Evolutionary conservation across 1,140 invertebrate species (phyloP), one percentile per base, ranked within the genome.

Genomic region (Drosophila bifasciata): DNA sequence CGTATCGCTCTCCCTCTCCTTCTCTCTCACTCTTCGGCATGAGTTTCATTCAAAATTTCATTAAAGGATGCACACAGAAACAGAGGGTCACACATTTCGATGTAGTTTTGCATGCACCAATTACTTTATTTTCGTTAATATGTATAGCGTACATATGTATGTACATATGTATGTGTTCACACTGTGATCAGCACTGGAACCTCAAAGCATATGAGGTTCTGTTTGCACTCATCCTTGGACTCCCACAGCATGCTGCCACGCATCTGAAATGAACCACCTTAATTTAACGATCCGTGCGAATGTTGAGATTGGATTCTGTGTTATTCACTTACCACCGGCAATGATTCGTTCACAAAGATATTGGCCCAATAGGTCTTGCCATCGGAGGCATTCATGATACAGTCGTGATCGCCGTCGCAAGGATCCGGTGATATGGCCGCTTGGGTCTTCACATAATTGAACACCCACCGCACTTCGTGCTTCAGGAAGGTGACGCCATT

Each of bases 191-290:
- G 19, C 68, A 91, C 70, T 48, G 89, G 89, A 49, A 91, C 83
- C 67, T 88, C 76, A 59, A 91, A 91, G 28, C 89, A 91, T 41
- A 91, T 89, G 56, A 91, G 79, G 76, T 84, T 84, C 49, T 59
- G 40, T 23, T 84, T 63, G n/a, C 58, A 68, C 25, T 63, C 73
- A 62, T 88, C 69, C 49, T 76, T 83, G 21, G 89, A 79, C 58
- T 89, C 79, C 89, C 89, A 91, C 36, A 79, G 23, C 89, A 91
- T 91, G n/a, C 69, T 80, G 44, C 89, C 90, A n/a, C 59, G 57
- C 67, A 86, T 76, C 89, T 91, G 59, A 0, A 71, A 55, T 1
- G 4, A n/a, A 0, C 32, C 11, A 36, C 11, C 9, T 36, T 36
- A 19, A 39, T 3, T 36, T 36, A 19, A 39, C 1, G n/a, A 39